Conservation (phyloP, 1,140 invertebrate species). For the Helicorthomorpha holstii region DNA sequence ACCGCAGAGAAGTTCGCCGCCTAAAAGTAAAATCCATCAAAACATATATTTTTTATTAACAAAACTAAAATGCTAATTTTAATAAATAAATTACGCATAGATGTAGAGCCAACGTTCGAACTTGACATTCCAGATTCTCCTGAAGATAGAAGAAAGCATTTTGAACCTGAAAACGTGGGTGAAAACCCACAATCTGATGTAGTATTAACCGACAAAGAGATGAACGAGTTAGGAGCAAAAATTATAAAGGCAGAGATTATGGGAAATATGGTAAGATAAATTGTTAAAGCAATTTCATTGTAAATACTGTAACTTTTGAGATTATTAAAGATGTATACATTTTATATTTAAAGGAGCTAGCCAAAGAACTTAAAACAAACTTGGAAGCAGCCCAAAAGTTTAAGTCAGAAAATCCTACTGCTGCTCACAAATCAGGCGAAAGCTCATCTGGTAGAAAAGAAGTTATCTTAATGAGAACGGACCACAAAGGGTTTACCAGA, state of each 20-base stretch:
- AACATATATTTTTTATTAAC: neutral
- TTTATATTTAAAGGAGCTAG: slow-evolving; percentile 33
- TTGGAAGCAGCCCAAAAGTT: slow-evolving; percentile 46
- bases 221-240: slow-evolving; percentile 73
- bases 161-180: slow-evolving; percentile 15
- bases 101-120: neutral
- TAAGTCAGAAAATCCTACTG: neutral
- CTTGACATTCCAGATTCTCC: too few species aligned
- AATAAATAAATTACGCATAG: neutral
- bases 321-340: too few species aligned
- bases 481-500: slow-evolving; percentile 37
- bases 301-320: neutral
- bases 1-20: too few species aligned
- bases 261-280: slow-evolving; percentile 43
- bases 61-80: neutral
- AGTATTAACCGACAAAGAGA: slow-evolving; percentile 53
- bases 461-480: slow-evolving; percentile 52
- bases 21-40: neutral
- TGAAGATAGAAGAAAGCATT: slow-evolving; percentile 21
- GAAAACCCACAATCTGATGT: too few species aligned
- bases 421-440: slow-evolving; percentile 1
- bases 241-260: slow-evolving; percentile 73
- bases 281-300: neutral
- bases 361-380: slow-evolving; percentile 50
- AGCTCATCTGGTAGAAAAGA: slow-evolving; percentile 24